Percentiles rank a stretch among this genome's conserved stretches.
Evolutionary conservation across 2,797 vertebrate species (phyloP).

Genomic region (Gouania willdenowi): DNA sequence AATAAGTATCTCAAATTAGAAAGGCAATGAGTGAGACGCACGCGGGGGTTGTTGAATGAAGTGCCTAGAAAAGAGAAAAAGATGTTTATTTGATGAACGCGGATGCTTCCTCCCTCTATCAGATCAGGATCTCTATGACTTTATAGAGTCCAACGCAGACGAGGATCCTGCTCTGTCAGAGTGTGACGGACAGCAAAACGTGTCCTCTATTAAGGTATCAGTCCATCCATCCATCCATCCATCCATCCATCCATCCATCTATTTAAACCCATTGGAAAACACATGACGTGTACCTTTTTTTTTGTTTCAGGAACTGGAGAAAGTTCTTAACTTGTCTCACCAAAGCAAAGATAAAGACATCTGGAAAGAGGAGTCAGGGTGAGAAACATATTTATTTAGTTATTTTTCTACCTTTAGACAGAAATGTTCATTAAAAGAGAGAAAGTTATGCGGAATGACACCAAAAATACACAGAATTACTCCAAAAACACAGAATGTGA

Average conservation of each 20-base stretch:
- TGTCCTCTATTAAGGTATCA: slow-evolving; percentile 89
- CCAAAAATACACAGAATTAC: too few species aligned
- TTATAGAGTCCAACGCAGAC: slow-evolving; percentile 84
- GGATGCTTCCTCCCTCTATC: slow-evolving; percentile 71
- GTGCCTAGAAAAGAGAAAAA: slow-evolving; percentile 59
- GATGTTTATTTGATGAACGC: slow-evolving; percentile 58
- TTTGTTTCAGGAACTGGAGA: slow-evolving; percentile 87
- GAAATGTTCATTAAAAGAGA: too few species aligned
- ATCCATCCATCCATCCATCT: not conserved
- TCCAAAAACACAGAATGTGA: too few species aligned
- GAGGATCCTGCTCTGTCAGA: slow-evolving; percentile 87
- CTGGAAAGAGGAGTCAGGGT: slow-evolving; percentile 88
- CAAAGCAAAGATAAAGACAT: slow-evolving; percentile 84
- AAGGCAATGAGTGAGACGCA: slow-evolving; percentile 55
- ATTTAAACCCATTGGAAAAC: too few species aligned
- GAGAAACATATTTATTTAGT: too few species aligned
- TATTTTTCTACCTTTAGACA: too few species aligned
- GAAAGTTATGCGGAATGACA: too few species aligned
- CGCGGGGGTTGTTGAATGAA: slow-evolving; percentile 55
- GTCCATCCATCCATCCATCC: not conserved
- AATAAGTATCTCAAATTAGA: slow-evolving; percentile 58
- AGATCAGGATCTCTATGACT: slow-evolving; percentile 90
- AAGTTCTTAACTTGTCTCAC: slow-evolving; percentile 84
- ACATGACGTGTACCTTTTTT: too few species aligned
- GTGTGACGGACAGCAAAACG: slow-evolving; percentile 80